Conservation (phyloP, 2,113 vertebrate genomes). For the Triplophysa tibetana region DNA sequence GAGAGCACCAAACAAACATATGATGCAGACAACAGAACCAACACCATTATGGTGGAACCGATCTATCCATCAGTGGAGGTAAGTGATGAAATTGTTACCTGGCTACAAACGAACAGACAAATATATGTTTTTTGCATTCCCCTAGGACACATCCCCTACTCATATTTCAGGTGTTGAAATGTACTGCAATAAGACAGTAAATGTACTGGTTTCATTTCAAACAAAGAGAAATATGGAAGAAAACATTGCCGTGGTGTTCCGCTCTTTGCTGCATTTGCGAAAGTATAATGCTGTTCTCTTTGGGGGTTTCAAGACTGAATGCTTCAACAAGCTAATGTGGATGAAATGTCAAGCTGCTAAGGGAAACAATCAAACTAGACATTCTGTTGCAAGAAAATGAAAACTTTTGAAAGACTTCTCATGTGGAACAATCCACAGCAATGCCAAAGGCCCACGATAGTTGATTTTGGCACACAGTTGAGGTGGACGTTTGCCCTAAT, state of each 20-base stretch:
- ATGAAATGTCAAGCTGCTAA: slow-evolving; percentile 54
- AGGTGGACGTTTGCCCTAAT: slow-evolving; percentile 66
- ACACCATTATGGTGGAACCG: no score
- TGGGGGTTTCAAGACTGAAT: slow-evolving; percentile 48
- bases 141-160: background rate
- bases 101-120: no score
- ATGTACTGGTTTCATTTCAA: slow-evolving; percentile 16
- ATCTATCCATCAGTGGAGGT: no score
- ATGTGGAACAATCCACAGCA: slow-evolving; percentile 25
- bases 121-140: no score
- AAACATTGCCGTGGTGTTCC: slow-evolving; percentile 24
- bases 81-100: no score
- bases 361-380: slow-evolving; percentile 31
- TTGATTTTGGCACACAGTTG: slow-evolving; percentile 61
- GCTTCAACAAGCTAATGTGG: slow-evolving; percentile 33
- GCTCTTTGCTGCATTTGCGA: slow-evolving; percentile 9
- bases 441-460: slow-evolving; percentile 29
- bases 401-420: slow-evolving; percentile 33
- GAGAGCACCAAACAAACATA: no score
- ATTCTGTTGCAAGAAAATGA: background rate
- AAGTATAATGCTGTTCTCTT: slow-evolving; percentile 19
- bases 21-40: no score
- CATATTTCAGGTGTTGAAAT: background rate
- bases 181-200: background rate
- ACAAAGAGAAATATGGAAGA: slow-evolving; percentile 7